Evolutionary conservation across 2,888 invertebrate species (phyloP).

Genomic region (Drosophila lutescens): DNA sequence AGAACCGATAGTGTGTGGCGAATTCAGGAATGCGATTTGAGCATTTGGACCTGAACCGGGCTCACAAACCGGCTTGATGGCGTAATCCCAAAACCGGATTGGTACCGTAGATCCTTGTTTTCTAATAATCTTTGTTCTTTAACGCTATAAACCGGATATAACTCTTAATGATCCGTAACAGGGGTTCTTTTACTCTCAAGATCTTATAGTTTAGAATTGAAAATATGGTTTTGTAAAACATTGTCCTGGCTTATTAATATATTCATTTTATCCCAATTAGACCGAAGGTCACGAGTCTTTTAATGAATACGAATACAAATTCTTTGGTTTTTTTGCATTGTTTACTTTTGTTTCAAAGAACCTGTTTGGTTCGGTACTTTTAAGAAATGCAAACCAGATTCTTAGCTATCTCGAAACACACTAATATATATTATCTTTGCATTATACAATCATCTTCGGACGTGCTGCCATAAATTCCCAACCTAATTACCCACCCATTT

Average conservation of each 20-base stretch:
- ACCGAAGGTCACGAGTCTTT: too few species aligned
- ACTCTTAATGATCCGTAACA: not conserved
- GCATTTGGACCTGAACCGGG: conserved; percentile 31
- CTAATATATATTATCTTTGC: not conserved
- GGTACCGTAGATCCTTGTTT: conserved; percentile 12
- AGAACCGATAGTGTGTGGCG: conserved; percentile 34
- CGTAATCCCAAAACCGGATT: conserved; percentile 37
- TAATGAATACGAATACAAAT: not conserved
- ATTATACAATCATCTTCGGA: not conserved
- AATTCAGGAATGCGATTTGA: conserved; percentile 39
- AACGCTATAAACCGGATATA: conserved; percentile 15
- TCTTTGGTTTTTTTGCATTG: not conserved
- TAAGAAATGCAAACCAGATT: not conserved
- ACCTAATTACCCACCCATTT: conserved; percentile 28
- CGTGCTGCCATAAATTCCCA: conserved; percentile 13
- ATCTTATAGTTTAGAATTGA: not conserved
- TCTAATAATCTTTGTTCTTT: not conserved
- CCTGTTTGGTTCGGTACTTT: not conserved
- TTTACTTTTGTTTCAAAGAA: not conserved
- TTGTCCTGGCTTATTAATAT: not conserved
- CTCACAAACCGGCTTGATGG: conserved; percentile 22
- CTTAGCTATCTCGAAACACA: not conserved
- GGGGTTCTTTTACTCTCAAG: too few species aligned
- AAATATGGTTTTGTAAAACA: not conserved
- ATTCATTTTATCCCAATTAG: too few species aligned